Evolutionary conservation across 2,113 vertebrate genomes (phyloP).

Genomic region (Ageneiosus marmoratus): DNA sequence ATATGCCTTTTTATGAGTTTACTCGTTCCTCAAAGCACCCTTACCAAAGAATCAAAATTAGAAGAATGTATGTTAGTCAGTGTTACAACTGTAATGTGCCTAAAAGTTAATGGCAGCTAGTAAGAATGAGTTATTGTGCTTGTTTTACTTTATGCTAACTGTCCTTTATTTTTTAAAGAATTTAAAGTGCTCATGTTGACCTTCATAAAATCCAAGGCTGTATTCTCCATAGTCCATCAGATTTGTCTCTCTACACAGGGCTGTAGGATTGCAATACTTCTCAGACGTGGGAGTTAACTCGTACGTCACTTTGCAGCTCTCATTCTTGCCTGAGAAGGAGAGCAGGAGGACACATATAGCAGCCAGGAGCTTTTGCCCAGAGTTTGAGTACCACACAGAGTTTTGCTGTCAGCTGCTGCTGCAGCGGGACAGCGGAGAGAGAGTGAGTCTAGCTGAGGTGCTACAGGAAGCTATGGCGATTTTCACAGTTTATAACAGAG

Average conservation of each 20-base stretch:
- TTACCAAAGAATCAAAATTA: not conserved
- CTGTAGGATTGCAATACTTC: constrained; percentile 75
- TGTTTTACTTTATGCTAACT: not conserved
- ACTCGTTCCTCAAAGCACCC: not conserved
- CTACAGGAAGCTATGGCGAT: constrained; percentile 75
- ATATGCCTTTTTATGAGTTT: constrained; percentile 24
- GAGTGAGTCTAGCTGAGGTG: constrained; percentile 85
- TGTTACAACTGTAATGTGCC: not conserved
- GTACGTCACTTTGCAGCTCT: constrained; percentile 77
- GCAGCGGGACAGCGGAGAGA: constrained; percentile 79
- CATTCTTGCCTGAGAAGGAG: constrained; percentile 80
- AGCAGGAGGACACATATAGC: constrained; percentile 71
- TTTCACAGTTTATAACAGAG: constrained; percentile 86
- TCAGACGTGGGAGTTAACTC: constrained; percentile 81
- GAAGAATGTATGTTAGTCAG: not conserved
- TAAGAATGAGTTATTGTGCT: not conserved
- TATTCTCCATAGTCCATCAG: not conserved
- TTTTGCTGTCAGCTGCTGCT: constrained; percentile 78
- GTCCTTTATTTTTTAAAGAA: not conserved
- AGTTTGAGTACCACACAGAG: constrained; percentile 81
- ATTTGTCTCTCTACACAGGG: constrained; percentile 64
- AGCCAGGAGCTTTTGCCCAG: constrained; percentile 83
- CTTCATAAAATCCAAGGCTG: not conserved
- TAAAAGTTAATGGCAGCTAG: not conserved
- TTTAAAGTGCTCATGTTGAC: not conserved